Evolutionary conservation across 2,888 invertebrate species (phyloP).

Genomic region (Diplolepis rosae): DNA sequence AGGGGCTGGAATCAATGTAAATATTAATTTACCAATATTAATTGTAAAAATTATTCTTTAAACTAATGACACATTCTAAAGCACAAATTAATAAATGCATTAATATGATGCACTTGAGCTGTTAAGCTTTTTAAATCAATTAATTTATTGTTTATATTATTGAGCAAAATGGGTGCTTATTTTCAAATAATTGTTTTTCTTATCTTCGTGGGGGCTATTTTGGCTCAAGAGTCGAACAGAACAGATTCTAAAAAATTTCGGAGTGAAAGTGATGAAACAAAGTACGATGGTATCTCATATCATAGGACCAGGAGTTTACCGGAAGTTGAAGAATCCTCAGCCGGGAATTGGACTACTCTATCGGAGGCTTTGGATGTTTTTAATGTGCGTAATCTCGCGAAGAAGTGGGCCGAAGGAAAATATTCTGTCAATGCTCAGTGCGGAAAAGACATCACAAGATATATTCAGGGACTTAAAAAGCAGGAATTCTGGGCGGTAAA

Average conservation of each 20-base stretch:
- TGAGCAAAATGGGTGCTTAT: neutral
- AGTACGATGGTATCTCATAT: constrained; percentile 39
- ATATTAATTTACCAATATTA: too few species aligned
- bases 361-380: constrained; percentile 66
- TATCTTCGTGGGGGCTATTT: constrained; percentile 15
- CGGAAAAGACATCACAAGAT: constrained; percentile 64
- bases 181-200: constrained; percentile 11
- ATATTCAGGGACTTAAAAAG: constrained; percentile 62
- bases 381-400: constrained; percentile 60
- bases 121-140: neutral
- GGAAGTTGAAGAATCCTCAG: constrained; percentile 36
- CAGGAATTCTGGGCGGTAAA: constrained; percentile 70
- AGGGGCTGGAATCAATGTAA: too few species aligned
- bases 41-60: neutral
- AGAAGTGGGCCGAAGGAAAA: constrained; percentile 76
- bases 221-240: constrained; percentile 30
- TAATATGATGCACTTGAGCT: neutral
- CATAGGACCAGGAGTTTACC: constrained; percentile 58
- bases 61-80: neutral
- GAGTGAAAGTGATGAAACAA: constrained; percentile 33
- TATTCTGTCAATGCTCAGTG: constrained; percentile 59
- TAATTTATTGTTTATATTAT: neutral
- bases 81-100: neutral
- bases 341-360: constrained; percentile 64
- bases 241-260: constrained; percentile 32